Evolutionary conservation across 1,140 invertebrate genomes (phyloP).

Genomic region (Nebria ingens): DNA sequence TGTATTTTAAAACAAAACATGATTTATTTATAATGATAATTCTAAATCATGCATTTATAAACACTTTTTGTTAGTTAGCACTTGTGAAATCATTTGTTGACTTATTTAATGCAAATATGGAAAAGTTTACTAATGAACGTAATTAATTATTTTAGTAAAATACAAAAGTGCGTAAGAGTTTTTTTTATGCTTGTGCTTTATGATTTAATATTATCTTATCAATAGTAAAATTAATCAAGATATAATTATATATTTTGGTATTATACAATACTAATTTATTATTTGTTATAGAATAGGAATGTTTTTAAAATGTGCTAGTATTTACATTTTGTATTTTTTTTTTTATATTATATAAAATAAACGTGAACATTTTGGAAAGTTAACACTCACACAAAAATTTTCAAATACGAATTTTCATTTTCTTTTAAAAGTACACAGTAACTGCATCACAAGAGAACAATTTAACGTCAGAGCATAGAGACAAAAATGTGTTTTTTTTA

Average conservation of each 20-base stretch:
- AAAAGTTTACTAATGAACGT: background rate
- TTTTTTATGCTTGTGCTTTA: background rate
- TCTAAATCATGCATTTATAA: background rate
- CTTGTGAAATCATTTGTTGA: background rate
- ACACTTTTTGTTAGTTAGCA: background rate
- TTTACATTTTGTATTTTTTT: conserved; percentile 9
- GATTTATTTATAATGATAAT: background rate
- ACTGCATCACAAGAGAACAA: too few relatives aligned
- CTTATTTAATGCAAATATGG: background rate
- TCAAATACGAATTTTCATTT: background rate
- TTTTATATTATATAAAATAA: conserved; percentile 1
- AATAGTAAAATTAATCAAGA: background rate
- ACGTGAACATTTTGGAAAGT: background rate
- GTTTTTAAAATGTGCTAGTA: conserved; percentile 9
- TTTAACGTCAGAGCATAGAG: too few relatives aligned
- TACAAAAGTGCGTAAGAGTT: background rate
- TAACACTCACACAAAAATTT: background rate
- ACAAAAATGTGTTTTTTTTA: too few relatives aligned
- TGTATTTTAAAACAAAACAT: background rate
- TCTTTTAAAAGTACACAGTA: too few relatives aligned
- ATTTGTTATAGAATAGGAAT: conserved; percentile 4
- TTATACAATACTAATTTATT: background rate
- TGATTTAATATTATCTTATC: background rate
- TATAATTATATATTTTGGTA: background rate
- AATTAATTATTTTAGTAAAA: background rate